These are phyloP conservation scores for Rhagonycha lutea DNA, from an alignment of 2,888 invertebrate genomes.

Conservation along the genomic window DNA sequence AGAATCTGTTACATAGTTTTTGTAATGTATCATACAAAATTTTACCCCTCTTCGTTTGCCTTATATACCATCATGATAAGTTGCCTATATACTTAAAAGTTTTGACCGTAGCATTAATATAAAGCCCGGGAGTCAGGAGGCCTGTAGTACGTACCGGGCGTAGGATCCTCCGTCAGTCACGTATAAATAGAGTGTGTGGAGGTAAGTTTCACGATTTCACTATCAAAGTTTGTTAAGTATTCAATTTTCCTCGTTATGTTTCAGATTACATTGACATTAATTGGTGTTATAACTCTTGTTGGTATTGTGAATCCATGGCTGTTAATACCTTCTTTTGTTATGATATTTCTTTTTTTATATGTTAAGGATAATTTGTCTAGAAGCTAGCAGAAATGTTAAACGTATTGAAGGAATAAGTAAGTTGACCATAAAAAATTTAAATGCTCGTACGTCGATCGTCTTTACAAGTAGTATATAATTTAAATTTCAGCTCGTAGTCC, in stretches of 20 bases:
- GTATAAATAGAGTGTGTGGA: constrained; percentile 49
- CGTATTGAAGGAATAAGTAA: constrained; percentile 68
- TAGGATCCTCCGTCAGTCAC: no score
- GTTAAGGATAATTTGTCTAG: constrained; percentile 15
- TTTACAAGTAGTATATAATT: no score
- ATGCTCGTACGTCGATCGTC: no score
- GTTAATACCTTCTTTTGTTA: constrained; percentile 64
- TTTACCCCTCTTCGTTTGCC: no score
- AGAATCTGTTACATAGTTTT: no score
- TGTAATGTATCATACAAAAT: no score
- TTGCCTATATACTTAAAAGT: no score
- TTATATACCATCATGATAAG: no score
- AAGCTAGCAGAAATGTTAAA: constrained; percentile 67
- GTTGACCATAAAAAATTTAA: not conserved
- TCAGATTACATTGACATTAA: constrained; percentile 56
- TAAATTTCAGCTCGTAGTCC: constrained; percentile 68
- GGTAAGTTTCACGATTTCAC: constrained; percentile 34
- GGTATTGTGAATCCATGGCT: constrained; percentile 70
- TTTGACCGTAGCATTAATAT: no score
- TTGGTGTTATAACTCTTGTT: constrained; percentile 73
- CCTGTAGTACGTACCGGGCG: no score
- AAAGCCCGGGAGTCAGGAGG: no score
- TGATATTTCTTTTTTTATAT: constrained; percentile 66
- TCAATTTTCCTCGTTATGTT: constrained; percentile 16
- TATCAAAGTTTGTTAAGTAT: not conserved